Percentiles rank a stretch among this genome's conserved stretches.
Evolutionary conservation across 2,888 invertebrate species (phyloP).

Genomic region (Hedya salicella): DNA sequence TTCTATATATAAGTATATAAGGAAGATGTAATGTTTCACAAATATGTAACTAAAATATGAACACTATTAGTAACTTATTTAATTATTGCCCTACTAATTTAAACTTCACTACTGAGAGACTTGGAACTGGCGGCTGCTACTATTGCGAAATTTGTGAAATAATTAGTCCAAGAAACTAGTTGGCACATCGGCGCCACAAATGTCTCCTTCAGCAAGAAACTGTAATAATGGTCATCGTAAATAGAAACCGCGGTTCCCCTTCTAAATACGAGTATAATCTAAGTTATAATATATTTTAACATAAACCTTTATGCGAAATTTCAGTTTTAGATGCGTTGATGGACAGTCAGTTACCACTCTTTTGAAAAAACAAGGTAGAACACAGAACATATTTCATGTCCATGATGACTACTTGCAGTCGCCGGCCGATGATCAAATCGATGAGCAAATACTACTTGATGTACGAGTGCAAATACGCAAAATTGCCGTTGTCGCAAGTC

Average conservation of each 20-base stretch:
- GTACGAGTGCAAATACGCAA: neutral
- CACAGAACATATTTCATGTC: too few relatives aligned
- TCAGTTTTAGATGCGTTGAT: too few relatives aligned
- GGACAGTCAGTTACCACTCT: too few relatives aligned
- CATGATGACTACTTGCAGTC: neutral
- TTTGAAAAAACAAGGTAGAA: too few relatives aligned
- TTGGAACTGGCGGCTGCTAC: neutral
- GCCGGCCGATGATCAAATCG: neutral
- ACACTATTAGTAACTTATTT: neutral
- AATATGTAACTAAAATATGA: neutral
- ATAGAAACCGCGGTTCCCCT: neutral
- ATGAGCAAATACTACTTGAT: conserved; percentile 7
- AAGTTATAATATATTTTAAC: neutral
- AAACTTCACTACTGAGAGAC: neutral
- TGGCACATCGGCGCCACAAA: neutral
- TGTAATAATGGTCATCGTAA: neutral
- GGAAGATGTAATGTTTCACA: too few relatives aligned
- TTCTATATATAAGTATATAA: too few relatives aligned
- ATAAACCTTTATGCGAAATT: too few relatives aligned
- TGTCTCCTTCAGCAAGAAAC: neutral
- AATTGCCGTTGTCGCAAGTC: conserved; percentile 11
- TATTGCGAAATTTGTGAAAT: neutral
- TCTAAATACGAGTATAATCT: neutral
- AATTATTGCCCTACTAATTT: neutral
- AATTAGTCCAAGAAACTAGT: neutral